A percentile compares a stretch with the other conserved stretches of the same genome.
phyloP scores from a whole-genome alignment of 2,888 invertebrate genomes.

The Drosophila siamana region DNA sequence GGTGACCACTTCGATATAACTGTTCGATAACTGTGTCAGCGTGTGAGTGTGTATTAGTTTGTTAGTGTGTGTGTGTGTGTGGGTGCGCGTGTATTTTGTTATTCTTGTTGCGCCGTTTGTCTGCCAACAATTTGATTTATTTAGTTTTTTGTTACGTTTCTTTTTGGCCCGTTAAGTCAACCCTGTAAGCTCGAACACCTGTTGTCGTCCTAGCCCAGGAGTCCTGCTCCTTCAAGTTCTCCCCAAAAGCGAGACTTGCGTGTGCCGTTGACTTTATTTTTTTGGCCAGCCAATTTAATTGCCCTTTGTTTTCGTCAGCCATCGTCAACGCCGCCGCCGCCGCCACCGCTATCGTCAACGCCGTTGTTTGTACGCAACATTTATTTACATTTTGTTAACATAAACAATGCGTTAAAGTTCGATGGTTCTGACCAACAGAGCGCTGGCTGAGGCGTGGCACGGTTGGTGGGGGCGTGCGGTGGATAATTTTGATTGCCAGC shows the following conservation, averaged over 20 bases:
- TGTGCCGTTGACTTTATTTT: constrained; percentile 65
- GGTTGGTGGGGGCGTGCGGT: background rate
- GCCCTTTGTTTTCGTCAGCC: constrained; percentile 78
- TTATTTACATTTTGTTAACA: constrained; percentile 81
- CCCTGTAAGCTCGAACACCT: constrained; percentile 76
- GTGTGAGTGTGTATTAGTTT: background rate
- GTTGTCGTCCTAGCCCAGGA: constrained; percentile 52
- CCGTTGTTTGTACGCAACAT: constrained; percentile 78
- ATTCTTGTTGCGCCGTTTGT: constrained; percentile 56
- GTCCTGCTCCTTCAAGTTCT: constrained; percentile 1
- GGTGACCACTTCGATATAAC: constrained; percentile 71
- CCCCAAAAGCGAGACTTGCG: constrained; percentile 50
- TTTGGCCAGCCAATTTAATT: constrained; percentile 71
- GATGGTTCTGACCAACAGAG: constrained; percentile 61
- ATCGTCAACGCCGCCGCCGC: constrained; percentile 13
- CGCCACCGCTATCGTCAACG: constrained; percentile 61
- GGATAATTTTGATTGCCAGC: constrained; percentile 70
- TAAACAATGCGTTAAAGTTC: constrained; percentile 82
- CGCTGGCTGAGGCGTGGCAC: background rate
- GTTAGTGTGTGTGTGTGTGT: constrained; percentile 10
- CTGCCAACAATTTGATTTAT: constrained; percentile 74
- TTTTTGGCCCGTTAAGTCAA: constrained; percentile 54
- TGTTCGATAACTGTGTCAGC: constrained; percentile 67
- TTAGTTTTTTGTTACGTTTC: constrained; percentile 35
- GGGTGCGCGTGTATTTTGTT: constrained; percentile 34